Evolutionary conservation across 2,888 invertebrate species (phyloP).

Genomic region (Sisyra terminalis): DNA sequence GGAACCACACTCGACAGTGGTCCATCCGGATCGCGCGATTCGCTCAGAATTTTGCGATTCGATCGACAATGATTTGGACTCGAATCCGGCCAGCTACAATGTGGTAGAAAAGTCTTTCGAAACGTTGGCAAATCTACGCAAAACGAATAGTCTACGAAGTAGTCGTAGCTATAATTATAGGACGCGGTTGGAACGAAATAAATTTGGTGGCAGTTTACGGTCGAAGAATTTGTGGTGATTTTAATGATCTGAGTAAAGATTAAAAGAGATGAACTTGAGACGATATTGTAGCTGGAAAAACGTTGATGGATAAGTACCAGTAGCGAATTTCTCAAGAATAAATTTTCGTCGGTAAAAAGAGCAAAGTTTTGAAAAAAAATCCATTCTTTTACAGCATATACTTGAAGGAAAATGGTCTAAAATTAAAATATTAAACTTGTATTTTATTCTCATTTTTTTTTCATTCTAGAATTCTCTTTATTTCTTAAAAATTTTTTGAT

Average conservation of each 20-base stretch:
- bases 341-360: no score
- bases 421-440: no score
- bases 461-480: no score
- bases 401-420: no score
- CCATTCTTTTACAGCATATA: no score
- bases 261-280: neutral
- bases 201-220: conserved; percentile 36
- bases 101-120: conserved; percentile 37
- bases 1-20: neutral
- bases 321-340: no score
- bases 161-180: conserved; percentile 26
- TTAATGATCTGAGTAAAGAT: neutral
- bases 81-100: conserved; percentile 1
- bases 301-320: no score
- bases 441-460: no score
- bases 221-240: conserved; percentile 19
- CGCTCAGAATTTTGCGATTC: neutral
- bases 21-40: neutral
- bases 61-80: neutral
- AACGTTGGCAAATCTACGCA: conserved; percentile 32
- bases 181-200: conserved; percentile 26
- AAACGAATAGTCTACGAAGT: conserved; percentile 29
- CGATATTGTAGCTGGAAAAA: no score
- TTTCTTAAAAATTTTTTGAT: no score
- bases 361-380: no score